Base-by-base conservation (phyloP, 2,888 invertebrate species). In the Graphium colonna region DNA sequence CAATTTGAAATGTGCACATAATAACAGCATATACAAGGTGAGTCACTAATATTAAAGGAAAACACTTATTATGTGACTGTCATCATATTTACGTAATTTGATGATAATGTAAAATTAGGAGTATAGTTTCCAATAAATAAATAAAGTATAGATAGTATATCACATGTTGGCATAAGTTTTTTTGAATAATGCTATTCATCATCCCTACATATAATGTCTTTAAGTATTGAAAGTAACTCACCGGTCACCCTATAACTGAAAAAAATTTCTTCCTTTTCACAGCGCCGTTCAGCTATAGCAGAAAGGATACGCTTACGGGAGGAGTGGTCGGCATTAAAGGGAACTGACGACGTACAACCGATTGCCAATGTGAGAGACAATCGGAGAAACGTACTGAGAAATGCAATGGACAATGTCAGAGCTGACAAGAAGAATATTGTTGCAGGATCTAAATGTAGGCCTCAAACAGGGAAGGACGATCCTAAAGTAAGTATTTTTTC, bases 251-350 rank as follows among this genome's bases (percentile, higher is more conserved):
- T n/a, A n/a, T n/a, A n/a, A n/a, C n/a, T n/a, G n/a, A n/a, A n/a
- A n/a, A n/a, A n/a, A n/a, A n/a, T n/a, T n/a, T n/a, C n/a, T 26
- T 26, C 26, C 26, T 5, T 26, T 3, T 26, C 7, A 3, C 72
- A 87, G 87, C 75, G 86, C 45, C 82, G 80, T 50, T 87, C 86
- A 49, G 86, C 84, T 0, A 61, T 84, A 4, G 84, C 68, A 48
- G 86, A 81, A 61, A 77, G 87, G 43, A 72, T 82, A 50, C 71
- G 77, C 0, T 66, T 88, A 0, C 61, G 75, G 60, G 81, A 84
- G 57, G 87, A 88, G 68, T 88, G 87, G 87, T 82, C 82, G 0
- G 82, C 77, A 0, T 60, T 87, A 3, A 84, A 83, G 59, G 84
- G 76, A 33, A 64, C 68, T 4, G 71, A 72, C 5, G 71, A 72